Conservation (phyloP, 1,140 invertebrate species). For the Oncopodura yosiiana region DNA sequence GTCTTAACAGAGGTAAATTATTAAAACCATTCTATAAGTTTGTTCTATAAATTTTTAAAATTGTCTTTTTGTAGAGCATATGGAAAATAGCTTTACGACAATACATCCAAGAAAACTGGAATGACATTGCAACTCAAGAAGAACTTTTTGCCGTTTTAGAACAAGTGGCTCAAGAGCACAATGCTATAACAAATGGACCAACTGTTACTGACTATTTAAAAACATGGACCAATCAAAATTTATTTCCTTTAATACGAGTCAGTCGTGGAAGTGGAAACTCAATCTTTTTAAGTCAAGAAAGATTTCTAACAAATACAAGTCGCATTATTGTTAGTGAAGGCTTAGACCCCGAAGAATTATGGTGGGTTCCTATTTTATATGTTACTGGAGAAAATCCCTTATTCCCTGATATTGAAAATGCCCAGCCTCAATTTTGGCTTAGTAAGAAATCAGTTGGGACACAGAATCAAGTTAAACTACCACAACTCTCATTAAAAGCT, state of each 20-base stretch:
- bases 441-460: not conserved
- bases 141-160: conserved; percentile 72
- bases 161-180: conserved; percentile 53
- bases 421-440: not conserved
- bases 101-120: no score
- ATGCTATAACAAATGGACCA: conserved; percentile 49
- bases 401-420: no score
- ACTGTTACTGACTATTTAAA: conserved; percentile 71
- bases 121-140: conserved; percentile 74
- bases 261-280: conserved; percentile 38
- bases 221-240: conserved; percentile 81
- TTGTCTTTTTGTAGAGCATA: no score
- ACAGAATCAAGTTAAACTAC: not conserved
- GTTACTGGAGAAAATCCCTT: not conserved
- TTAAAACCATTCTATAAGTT: no score
- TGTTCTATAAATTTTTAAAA: no score
- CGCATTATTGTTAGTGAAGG: no score
- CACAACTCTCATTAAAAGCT: not conserved
- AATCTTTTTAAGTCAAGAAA: conserved; percentile 34
- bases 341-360: conserved; percentile 9
- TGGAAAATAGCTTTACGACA: no score
- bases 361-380: conserved; percentile 24
- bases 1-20: conserved; percentile 18
- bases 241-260: conserved; percentile 71
- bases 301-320: no score